A percentile compares a stretch with the other conserved stretches of the same genome.
Evolutionary conservation across 1,140 invertebrate species (phyloP).

Genomic region (Brachionus asplanchnoidis): DNA sequence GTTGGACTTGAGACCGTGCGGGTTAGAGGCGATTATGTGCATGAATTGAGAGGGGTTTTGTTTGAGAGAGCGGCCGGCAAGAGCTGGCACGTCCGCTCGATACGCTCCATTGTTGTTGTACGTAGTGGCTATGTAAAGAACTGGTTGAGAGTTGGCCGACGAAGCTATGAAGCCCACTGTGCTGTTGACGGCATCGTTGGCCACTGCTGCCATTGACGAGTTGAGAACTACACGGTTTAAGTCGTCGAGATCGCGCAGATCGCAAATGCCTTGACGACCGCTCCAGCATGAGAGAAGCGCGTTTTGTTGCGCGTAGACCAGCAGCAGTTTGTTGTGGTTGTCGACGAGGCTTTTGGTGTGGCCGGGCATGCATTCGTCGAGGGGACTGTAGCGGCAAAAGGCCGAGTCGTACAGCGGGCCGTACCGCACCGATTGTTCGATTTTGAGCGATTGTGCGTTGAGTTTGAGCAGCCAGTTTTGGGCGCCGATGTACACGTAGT

Average conservation of each 20-base stretch:
- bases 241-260: slow-evolving; percentile 24
- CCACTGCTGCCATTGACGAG: neutral
- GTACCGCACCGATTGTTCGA: slow-evolving; percentile 20
- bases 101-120: slow-evolving; percentile 15
- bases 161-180: slow-evolving; percentile 3
- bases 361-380: neutral
- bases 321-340: slow-evolving; percentile 29
- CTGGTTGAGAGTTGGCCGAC: slow-evolving; percentile 1
- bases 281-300: neutral
- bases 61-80: neutral
- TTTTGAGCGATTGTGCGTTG: neutral
- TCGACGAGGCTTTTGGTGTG: neutral
- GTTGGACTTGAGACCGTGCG: slow-evolving; percentile 21
- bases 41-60: neutral
- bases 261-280: neutral
- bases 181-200: neutral
- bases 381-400: neutral
- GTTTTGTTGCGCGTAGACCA: neutral
- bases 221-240: neutral
- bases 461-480: slow-evolving; percentile 33
- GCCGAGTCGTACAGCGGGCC: slow-evolving; percentile 19
- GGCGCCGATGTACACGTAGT: neutral
- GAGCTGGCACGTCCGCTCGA: neutral
- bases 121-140: slow-evolving; percentile 14
- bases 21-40: neutral